These are phyloP conservation scores for Hydroisotoma schaefferi DNA, from an alignment of 2,888 invertebrate genomes.

Conservation along the genomic window DNA sequence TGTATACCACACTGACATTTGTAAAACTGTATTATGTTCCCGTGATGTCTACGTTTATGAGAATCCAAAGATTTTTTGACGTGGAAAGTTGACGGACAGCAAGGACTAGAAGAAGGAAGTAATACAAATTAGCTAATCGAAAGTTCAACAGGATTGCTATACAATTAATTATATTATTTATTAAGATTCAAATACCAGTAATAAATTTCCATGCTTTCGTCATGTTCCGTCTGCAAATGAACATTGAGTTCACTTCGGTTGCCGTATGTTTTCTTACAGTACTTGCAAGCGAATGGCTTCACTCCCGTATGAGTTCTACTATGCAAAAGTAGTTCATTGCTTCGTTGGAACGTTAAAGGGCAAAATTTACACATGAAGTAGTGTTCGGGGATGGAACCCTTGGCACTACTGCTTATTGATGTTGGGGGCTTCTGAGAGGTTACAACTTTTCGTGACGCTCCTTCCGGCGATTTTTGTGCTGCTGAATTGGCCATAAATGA, in stretches of 20 bases:
- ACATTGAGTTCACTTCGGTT: slow-evolving; percentile 25
- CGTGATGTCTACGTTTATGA: neutral
- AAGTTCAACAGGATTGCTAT: too few species aligned
- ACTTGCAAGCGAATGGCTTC: slow-evolving; percentile 20
- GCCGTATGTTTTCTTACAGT: slow-evolving; percentile 23
- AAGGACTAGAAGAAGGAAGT: too few species aligned
- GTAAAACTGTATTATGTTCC: slow-evolving; percentile 3
- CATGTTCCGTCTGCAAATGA: slow-evolving; percentile 26
- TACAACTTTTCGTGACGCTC: too few species aligned
- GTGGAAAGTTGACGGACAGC: slow-evolving; percentile 29
- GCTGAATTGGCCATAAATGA: too few species aligned
- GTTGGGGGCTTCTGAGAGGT: too few species aligned
- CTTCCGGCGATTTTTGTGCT: too few species aligned
- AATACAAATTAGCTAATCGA: too few species aligned
- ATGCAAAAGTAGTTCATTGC: slow-evolving; percentile 30
- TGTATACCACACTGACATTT: neutral
- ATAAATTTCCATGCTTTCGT: slow-evolving; percentile 19
- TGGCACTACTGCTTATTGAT: too few species aligned
- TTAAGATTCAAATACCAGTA: too few species aligned
- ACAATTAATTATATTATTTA: too few species aligned
- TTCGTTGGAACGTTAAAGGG: slow-evolving; percentile 18
- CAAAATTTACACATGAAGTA: slow-evolving; percentile 24
- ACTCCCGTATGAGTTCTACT: slow-evolving; percentile 9
- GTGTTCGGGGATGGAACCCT: slow-evolving; percentile 2
- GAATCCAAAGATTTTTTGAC: slow-evolving; percentile 31